Conservation (phyloP, 2,113 vertebrate species). For the Cnemophilus loriae region DNA sequence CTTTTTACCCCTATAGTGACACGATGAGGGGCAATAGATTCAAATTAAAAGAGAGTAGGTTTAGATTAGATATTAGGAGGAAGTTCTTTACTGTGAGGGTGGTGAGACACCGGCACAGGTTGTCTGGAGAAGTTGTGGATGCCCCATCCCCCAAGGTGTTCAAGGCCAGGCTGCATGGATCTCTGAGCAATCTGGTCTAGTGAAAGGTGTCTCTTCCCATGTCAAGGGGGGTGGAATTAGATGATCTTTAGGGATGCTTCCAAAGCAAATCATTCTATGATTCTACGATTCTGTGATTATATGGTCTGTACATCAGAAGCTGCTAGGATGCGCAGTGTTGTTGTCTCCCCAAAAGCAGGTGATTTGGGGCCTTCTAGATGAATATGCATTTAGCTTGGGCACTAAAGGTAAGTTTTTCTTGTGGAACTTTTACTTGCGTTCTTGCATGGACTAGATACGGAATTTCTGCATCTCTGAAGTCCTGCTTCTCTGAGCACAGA, state of each 20-base stretch:
- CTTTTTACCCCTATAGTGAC: neutral
- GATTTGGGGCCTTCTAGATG: neutral
- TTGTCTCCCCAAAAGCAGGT: neutral
- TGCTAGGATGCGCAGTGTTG: no score
- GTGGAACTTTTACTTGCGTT: neutral
- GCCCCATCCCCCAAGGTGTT: rapidly evolving
- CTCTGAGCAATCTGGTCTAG: neutral
- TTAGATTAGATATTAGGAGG: neutral
- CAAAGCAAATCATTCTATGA: neutral
- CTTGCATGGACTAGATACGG: neutral
- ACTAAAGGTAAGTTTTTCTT: neutral
- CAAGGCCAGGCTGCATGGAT: neutral
- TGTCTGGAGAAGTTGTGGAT: neutral
- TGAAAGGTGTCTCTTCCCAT: neutral
- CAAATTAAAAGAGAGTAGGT: neutral
- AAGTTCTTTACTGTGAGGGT: neutral
- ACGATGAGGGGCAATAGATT: neutral
- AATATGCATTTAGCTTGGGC: neutral
- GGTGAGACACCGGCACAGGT: neutral
- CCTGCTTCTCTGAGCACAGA: neutral
- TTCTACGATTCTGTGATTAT: neutral
- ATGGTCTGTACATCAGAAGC: neutral
- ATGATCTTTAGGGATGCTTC: rapidly evolving
- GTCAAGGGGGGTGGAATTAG: neutral
- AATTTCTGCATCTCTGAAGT: neutral